These are phyloP conservation scores for Drosophila kuntzei DNA, from an alignment of 2,888 invertebrate genomes.

Conservation along the genomic window DNA sequence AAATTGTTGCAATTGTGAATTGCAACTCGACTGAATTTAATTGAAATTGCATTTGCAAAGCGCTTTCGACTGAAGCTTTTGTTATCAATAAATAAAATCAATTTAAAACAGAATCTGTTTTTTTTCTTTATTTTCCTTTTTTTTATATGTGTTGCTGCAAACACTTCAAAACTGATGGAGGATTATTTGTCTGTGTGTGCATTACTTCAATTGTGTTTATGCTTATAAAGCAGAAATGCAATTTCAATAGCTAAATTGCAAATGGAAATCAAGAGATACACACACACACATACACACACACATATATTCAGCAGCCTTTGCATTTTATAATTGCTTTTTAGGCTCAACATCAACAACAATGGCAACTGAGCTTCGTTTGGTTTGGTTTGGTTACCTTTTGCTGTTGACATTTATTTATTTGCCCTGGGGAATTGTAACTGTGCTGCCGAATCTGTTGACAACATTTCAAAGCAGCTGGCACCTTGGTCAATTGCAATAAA, in stretches of 20 bases:
- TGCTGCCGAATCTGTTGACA: constrained; percentile 55
- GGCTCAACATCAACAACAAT: constrained; percentile 41
- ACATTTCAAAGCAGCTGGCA: constrained; percentile 67
- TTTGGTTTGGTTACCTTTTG: constrained; percentile 55
- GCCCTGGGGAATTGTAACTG: constrained; percentile 70
- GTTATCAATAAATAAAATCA: constrained; percentile 77
- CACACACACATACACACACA: constrained; percentile 3
- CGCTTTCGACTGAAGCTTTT: constrained; percentile 43
- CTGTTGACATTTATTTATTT: constrained; percentile 78
- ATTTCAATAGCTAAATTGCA: constrained; percentile 54
- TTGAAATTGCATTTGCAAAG: constrained; percentile 75
- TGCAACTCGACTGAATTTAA: constrained; percentile 60
- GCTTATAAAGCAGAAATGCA: constrained; percentile 64
- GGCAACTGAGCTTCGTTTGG: constrained; percentile 49
- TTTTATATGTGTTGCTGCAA: constrained; percentile 18
- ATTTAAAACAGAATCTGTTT: constrained; percentile 55
- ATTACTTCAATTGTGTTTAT: constrained; percentile 65
- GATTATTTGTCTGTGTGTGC: constrained; percentile 20
- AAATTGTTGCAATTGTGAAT: constrained; percentile 42
- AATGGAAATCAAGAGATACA: constrained; percentile 26
- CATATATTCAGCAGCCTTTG: constrained; percentile 40
- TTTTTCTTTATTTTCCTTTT: constrained; percentile 4
- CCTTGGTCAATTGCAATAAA: constrained; percentile 68
- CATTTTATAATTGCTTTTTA: constrained; percentile 77
- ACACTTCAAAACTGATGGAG: constrained; percentile 39